Conservation (phyloP, 2,797 vertebrate genomes). For the Myotis daubentonii region DNA sequence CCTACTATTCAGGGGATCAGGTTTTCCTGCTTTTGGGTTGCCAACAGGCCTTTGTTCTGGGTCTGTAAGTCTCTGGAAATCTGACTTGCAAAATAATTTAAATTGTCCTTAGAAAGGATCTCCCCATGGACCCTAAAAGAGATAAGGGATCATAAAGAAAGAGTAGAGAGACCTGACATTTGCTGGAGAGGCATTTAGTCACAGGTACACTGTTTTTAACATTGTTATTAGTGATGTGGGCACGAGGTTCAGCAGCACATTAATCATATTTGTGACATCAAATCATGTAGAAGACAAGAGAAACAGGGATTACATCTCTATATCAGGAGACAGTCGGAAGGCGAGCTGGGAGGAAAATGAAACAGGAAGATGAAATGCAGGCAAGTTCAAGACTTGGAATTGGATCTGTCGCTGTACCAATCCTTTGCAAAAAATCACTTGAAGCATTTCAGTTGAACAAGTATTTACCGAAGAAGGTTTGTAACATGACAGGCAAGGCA, state of each 20-base stretch:
- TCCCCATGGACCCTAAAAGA: background rate
- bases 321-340: background rate
- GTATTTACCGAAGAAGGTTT: background rate
- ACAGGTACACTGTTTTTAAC: constrained; percentile 3
- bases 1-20: background rate
- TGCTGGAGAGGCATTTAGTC: constrained; percentile 8
- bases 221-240: constrained; percentile 32
- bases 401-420: background rate
- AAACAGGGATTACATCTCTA: constrained; percentile 39
- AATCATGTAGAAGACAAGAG: constrained; percentile 44
- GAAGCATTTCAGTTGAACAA: constrained; percentile 5
- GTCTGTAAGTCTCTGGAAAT: constrained; percentile 43
- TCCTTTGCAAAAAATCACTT: background rate
- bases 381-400: constrained; percentile 40
- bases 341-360: constrained; percentile 34
- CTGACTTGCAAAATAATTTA: constrained; percentile 51
- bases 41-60: background rate
- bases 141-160: constrained; percentile 42
- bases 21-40: background rate
- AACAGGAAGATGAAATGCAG: background rate
- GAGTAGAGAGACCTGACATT: background rate
- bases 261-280: constrained; percentile 60
- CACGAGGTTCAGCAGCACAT: constrained; percentile 54
- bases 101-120: background rate
- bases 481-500: background rate